phyloP scores from a whole-genome alignment of 1,140 invertebrate genomes.

The Drosophila triauraria region DNA sequence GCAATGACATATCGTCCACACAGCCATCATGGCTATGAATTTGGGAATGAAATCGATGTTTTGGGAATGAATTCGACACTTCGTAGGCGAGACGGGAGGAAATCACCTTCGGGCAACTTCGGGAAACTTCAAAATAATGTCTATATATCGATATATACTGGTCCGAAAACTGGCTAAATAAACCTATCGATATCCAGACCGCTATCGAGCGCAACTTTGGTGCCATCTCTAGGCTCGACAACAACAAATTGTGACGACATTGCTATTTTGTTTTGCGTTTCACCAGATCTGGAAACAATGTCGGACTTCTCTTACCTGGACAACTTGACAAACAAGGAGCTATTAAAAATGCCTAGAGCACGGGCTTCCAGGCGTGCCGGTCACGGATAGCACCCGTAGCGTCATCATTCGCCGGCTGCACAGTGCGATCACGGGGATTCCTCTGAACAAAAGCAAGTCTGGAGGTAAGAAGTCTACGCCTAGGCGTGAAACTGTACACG shows the following conservation, averaged over 20 bases:
- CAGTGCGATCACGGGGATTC: slow-evolving; percentile 53
- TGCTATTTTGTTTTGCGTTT: slow-evolving; percentile 69
- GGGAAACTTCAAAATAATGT: too few species aligned
- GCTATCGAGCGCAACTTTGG: background rate
- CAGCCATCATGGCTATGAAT: too few species aligned
- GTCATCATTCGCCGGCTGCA: slow-evolving; percentile 64
- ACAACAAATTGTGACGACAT: slow-evolving; percentile 66
- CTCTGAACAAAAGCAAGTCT: slow-evolving; percentile 48
- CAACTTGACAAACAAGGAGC: slow-evolving; percentile 61
- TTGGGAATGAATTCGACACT: too few species aligned
- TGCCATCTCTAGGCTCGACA: background rate
- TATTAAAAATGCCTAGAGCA: slow-evolving; percentile 73
- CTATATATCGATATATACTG: background rate
- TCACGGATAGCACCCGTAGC: slow-evolving; percentile 69
- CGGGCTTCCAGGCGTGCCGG: slow-evolving; percentile 70
- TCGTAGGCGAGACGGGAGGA: too few species aligned
- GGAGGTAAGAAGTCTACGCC: slow-evolving; percentile 29
- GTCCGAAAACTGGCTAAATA: too few species aligned
- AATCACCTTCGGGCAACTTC: too few species aligned
- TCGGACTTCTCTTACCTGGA: slow-evolving; percentile 63
- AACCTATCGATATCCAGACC: background rate
- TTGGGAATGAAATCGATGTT: too few species aligned
- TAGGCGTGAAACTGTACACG: slow-evolving; percentile 70
- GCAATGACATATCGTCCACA: too few species aligned
- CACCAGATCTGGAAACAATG: slow-evolving; percentile 55